phyloP scores from a whole-genome alignment of 1,140 invertebrate genomes.

The Lepidurus couesii region DNA sequence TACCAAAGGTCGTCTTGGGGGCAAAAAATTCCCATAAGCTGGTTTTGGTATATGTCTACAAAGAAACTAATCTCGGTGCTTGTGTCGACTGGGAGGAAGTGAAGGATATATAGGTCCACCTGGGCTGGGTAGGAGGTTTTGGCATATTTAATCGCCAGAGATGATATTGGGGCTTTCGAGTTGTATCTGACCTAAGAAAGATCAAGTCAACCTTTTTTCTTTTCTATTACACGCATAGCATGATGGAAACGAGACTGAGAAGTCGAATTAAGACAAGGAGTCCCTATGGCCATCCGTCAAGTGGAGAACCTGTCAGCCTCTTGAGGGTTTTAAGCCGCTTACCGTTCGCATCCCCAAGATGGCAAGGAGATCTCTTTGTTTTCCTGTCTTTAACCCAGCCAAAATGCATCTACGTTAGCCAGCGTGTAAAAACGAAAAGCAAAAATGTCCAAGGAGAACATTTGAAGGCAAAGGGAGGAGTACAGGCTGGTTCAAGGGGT shows the following conservation, averaged over 20 bases:
- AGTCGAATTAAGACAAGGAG: not conserved
- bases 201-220: slow-evolving; percentile 7
- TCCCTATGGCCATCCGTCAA: slow-evolving; percentile 1
- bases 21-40: slow-evolving; percentile 1
- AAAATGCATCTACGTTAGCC: not conserved
- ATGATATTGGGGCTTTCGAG: not conserved
- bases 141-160: not conserved
- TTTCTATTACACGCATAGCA: not conserved
- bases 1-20: not conserved
- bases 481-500: not conserved
- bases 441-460: not conserved
- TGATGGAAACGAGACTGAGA: not conserved
- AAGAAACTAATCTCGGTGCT: not conserved
- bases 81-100: not conserved
- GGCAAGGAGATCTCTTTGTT: slow-evolving; percentile 13
- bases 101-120: not conserved
- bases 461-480: not conserved
- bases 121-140: not conserved
- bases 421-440: not conserved
- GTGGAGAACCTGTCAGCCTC: slow-evolving; percentile 20
- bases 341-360: slow-evolving; percentile 16
- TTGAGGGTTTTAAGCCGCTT: slow-evolving; percentile 6
- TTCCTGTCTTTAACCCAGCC: not conserved
- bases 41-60: not conserved
- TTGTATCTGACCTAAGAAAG: not conserved